Conservation (phyloP, 2,113 vertebrate species). For the Oncorhynchus nerka region DNA sequence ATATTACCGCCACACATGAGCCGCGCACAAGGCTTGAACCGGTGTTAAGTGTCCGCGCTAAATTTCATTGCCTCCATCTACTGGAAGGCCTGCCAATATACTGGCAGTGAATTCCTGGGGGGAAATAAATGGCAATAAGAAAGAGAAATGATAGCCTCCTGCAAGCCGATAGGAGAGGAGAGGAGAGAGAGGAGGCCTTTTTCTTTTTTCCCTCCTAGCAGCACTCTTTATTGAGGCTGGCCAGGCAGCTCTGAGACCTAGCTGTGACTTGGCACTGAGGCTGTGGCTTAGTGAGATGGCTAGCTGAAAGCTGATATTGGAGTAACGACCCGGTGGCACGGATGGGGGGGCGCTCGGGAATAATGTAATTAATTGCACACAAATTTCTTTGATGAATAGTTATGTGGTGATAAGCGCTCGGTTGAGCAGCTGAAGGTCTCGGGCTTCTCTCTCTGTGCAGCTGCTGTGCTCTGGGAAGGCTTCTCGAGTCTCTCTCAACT, state of each 20-base stretch:
- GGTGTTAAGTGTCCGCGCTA: conserved; percentile 95
- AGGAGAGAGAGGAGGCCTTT: conserved; percentile 59
- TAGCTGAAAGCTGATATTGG: conserved; percentile 87
- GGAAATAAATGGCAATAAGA: conserved; percentile 99
- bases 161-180: conserved; percentile 81
- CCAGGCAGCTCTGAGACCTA: conserved; percentile 81
- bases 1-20: conserved; percentile 89
- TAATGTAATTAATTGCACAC: conserved; percentile 96
- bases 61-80: conserved; percentile 97
- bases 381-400: conserved; percentile 97
- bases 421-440: conserved; percentile 81
- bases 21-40: conserved; percentile 85
- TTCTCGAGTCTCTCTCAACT: conserved; percentile 5
- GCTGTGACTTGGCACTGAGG: conserved; percentile 89
- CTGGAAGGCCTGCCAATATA: conserved; percentile 97
- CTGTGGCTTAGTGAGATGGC: conserved; percentile 78
- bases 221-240: conserved; percentile 83
- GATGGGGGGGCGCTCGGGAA: conserved; percentile 80
- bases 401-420: conserved; percentile 88
- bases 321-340: conserved; percentile 81
- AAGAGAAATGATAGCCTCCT: conserved; percentile 88
- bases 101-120: conserved; percentile 96
- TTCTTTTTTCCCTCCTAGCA: conserved; percentile 22
- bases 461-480: conserved; percentile 42
- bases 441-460: conserved; percentile 62